Evolutionary conservation across 2,888 invertebrate species (phyloP), one percentile per base, ranked within the genome.

Genomic region (Flexamia atlantica): DNA sequence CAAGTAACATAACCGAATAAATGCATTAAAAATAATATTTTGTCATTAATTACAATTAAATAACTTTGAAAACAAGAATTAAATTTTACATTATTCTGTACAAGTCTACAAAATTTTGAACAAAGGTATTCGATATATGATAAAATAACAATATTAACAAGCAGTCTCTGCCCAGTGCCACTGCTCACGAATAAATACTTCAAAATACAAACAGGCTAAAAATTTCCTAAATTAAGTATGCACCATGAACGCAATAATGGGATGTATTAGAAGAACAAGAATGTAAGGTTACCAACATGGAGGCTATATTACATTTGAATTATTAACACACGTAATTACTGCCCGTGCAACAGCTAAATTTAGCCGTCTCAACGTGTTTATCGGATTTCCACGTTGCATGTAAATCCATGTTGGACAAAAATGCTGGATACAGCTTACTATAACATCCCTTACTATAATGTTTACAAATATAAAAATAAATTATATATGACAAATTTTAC

Each of bases 1-100:
- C 60, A 84, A 74, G 20, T 82, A 84, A 82, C 82, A 82, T 84
- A 80, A 60, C 46, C 53, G 60, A 72, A 72, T 81, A 84, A 84
- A 81, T 84, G 84, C 81, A 81, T 53, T 81, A 57, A 23, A 72
- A 84, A 81, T 36, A 36, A 36, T 81, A 68, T 64, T 80, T 70
- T 81, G 46, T 50, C 42, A 40, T 72, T 40, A 40, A 30, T 68
- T 36, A 36, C 36, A 32, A 68, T 57, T 72, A 20, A 40, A 30
- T 68, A 7, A 36, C 36, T 17, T 30, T 57, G 36, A 9, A 72
- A 72, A 72, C 36, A 36, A 72, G 9, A 72, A 40, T 30, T 14
- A 36, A 72, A 72, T 72, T 72, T 72, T 72, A 72, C 72, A 72
- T 36, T 7, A 36, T 36, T 36, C 72, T 72, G 72, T 72, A 72